Percentiles rank a stretch among this genome's conserved stretches.
These are phyloP conservation scores for Dasyornis broadbenti DNA, from an alignment of 2,113 vertebrate genomes.

Conservation along the genomic window DNA sequence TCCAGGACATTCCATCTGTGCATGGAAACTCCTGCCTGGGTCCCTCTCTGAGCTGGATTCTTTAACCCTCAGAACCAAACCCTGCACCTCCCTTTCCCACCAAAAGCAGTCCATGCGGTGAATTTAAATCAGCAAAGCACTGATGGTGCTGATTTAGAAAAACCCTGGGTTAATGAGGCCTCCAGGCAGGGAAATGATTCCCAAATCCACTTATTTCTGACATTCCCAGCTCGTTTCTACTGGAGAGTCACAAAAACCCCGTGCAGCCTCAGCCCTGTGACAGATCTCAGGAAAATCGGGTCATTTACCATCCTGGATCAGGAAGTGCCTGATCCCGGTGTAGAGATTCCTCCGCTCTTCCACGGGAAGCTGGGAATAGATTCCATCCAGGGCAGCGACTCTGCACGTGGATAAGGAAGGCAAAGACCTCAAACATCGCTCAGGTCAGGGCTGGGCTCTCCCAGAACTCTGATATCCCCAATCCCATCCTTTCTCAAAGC, in stretches of 20 bases:
- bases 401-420: background rate
- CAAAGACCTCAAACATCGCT: background rate
- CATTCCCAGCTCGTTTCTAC: background rate
- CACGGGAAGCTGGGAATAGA: conserved; percentile 13
- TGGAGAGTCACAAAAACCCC: background rate
- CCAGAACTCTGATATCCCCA: background rate
- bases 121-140: background rate
- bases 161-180: background rate
- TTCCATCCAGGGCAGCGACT: conserved; percentile 8
- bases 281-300: background rate
- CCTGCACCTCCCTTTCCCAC: background rate
- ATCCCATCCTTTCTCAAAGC: background rate
- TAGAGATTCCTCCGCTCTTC: conserved; percentile 30
- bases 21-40: background rate
- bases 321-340: background rate
- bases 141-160: background rate
- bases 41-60: background rate
- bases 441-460: background rate
- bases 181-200: background rate
- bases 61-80: background rate
- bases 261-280: background rate
- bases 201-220: background rate
- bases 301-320: conserved; percentile 23
- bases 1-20: background rate
- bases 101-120: background rate